phyloP scores from a whole-genome alignment of 2,113 vertebrate species.

The Orientallactaga bullata region DNA sequence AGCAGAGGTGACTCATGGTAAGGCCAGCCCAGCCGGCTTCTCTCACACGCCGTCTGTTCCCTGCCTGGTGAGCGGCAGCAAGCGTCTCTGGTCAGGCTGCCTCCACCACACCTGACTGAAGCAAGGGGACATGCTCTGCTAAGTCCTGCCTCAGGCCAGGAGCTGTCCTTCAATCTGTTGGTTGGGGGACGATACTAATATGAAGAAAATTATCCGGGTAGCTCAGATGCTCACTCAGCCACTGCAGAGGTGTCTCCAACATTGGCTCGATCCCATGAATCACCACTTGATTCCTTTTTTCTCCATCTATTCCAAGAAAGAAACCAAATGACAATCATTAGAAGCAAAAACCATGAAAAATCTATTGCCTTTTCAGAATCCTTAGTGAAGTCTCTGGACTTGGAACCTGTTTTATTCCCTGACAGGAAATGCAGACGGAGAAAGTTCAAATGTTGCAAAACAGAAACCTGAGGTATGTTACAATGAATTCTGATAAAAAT shows the following conservation, averaged over 20 bases:
- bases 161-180: slow-evolving; percentile 91
- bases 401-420: slow-evolving; percentile 57
- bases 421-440: slow-evolving; percentile 79
- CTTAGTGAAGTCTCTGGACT: slow-evolving; percentile 65
- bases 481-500: slow-evolving; percentile 84
- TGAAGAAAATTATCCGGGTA: slow-evolving; percentile 99
- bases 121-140: slow-evolving; percentile 82
- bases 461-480: slow-evolving; percentile 79
- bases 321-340: slow-evolving; percentile 82
- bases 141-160: slow-evolving; percentile 77
- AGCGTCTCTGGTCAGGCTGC: slow-evolving; percentile 84
- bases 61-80: slow-evolving; percentile 86
- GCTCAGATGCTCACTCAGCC: slow-evolving; percentile 99
- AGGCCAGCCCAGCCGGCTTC: slow-evolving; percentile 84
- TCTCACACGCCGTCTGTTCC: slow-evolving; percentile 86
- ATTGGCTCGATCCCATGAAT: slow-evolving; percentile 98
- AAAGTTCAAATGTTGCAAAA: slow-evolving; percentile 82
- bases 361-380: slow-evolving; percentile 58
- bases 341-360: slow-evolving; percentile 68
- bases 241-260: slow-evolving; percentile 98
- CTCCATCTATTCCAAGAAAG: slow-evolving; percentile 92
- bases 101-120: slow-evolving; percentile 79
- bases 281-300: slow-evolving; percentile 95
- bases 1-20: slow-evolving; percentile 83
- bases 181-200: slow-evolving; percentile 93